Base-by-base conservation (phyloP, 35 echinoderm and acorn worm species). In the Apostichopus californicus region DNA sequence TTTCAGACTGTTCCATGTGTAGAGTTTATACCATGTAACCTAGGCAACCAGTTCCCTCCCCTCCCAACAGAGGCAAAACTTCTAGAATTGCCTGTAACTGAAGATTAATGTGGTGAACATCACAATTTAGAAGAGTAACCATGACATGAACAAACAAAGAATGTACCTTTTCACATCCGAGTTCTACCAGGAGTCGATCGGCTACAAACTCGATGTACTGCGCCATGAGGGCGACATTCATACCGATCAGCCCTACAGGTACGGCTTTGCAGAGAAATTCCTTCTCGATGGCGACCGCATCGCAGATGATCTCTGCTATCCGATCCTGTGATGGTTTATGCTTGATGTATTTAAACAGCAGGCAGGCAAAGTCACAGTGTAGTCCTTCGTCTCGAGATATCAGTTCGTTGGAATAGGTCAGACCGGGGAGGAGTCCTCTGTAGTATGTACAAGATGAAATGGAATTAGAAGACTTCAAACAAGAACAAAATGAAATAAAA, bases 321-420 rank as follows among this genome's bases (percentile, higher is more conserved):
- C 89, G 10, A 8, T 85, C 55, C 60, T 77, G 13, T 28, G 78
- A 46, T 2, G 97, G 93, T 72, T 93, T 94, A 85, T 95, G 87
- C 21, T 86, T 73, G 6, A 99, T 87, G 83, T 99, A 87, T 21
- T 77, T 86, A 83, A 96, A 99, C 13, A 99, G 88, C 1, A 94
- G 92, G 89, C 97, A 96, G 17, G 97, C 97, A 93, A 99, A 99
- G 87, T 99, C 97, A 81, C 97, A 99, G 70, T 99, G 97, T 9
- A 99, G 93, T 0, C 95, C 97, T 65, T 99, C 95, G 54, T 89
- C 97, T 15, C 97, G 83, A 54, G 94, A 95, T 83, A 99, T 99
- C 15, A 99, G 93, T 79, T 99, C 97, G 80, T 99, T 99, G 77
- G 97, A 99, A 78, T 89, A 96, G 5, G 97, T 99, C 34, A 99